Evolutionary conservation across 2,113 vertebrate species (phyloP), one percentile per base, ranked within the genome.

Genomic region (Cisticola juncidis): DNA sequence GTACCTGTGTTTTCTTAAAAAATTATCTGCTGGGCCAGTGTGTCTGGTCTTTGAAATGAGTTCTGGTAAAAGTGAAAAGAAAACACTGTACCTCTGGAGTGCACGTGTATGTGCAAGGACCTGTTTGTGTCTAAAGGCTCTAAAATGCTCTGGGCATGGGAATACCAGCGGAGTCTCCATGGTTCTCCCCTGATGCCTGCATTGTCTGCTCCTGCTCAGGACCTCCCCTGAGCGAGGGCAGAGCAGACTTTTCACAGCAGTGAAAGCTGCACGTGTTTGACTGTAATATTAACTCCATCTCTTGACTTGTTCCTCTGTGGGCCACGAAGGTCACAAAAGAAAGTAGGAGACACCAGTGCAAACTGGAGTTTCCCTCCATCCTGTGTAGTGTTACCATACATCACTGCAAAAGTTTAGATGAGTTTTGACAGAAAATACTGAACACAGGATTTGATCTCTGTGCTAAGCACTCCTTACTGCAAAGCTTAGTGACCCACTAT

Each of bases 141-240:
- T 22, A 1, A 72, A 69, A 22, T 17, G 35, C 21, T 14, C 5
- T n/a, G n/a, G n/a, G n/a, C 51, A 3, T 35, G 47, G 35, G 69
- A n/a, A 5, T 11, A 3, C 3, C 81, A 23, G 17, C 12, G 1
- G 4, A 22, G 36, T 47, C 2, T 24, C 64, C 48, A 0, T 3
- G 1, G 25, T 11, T 48, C 9, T 56, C 28, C 53, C 23, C 14
- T 9, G 40, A 21, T 1, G 3, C 29, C 29, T 25, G n/a, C 81
- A 21, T 40, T 42, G 12, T 23, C 36, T 40, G 0, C 12, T 56
- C 15, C 42, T 54, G 24, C 5, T 4, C 2, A 3, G 23, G 20
- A 2, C n/a, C 26, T 14, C 14, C 38, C n/a, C 48, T 50, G 47
- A 36, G 71, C 8, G 4, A 19, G 38, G 23, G 45, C 61, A 26